phyloP scores from a whole-genome alignment of 2,888 invertebrate genomes.

The Rhingia campestris region DNA sequence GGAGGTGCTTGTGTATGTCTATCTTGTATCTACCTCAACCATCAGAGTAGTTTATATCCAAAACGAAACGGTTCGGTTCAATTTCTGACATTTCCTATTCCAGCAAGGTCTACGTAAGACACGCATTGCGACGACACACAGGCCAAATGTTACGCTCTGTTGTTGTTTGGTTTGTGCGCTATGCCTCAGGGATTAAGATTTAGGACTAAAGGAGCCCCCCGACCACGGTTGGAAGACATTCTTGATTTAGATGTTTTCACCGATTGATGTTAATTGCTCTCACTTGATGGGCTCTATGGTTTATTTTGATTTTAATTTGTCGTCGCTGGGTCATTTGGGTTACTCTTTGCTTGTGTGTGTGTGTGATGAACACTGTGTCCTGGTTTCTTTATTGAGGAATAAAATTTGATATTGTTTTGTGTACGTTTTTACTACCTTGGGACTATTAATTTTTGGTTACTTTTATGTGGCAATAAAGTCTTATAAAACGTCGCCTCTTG shows the following conservation, averaged over 20 bases:
- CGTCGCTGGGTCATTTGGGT: slow-evolving; percentile 52
- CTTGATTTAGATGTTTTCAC: slow-evolving; percentile 74
- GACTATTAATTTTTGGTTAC: slow-evolving; percentile 71
- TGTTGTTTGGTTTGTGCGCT: slow-evolving; percentile 32
- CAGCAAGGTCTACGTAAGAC: slow-evolving; percentile 46
- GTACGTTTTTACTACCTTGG: slow-evolving; percentile 62
- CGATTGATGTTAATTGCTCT: slow-evolving; percentile 74
- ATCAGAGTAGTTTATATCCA: slow-evolving; percentile 44
- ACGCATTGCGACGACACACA: slow-evolving; percentile 19
- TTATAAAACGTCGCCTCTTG: slow-evolving; percentile 43
- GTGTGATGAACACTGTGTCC: neutral
- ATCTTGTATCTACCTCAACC: slow-evolving; percentile 24
- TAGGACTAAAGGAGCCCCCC: slow-evolving; percentile 31
- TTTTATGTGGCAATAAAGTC: slow-evolving; percentile 67
- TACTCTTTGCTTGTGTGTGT: neutral
- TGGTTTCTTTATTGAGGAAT: slow-evolving; percentile 33
- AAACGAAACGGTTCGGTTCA: slow-evolving; percentile 55
- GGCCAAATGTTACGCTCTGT: slow-evolving; percentile 52
- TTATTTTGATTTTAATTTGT: slow-evolving; percentile 74
- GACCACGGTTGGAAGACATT: slow-evolving; percentile 32
- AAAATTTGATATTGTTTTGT: slow-evolving; percentile 65
- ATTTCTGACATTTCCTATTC: slow-evolving; percentile 57
- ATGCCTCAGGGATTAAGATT: slow-evolving; percentile 60
- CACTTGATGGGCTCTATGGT: slow-evolving; percentile 70
- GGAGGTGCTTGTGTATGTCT: slow-evolving; percentile 22